Evolutionary conservation across 2,888 invertebrate genomes (phyloP).

Genomic region (Drosophila affinis): DNA sequence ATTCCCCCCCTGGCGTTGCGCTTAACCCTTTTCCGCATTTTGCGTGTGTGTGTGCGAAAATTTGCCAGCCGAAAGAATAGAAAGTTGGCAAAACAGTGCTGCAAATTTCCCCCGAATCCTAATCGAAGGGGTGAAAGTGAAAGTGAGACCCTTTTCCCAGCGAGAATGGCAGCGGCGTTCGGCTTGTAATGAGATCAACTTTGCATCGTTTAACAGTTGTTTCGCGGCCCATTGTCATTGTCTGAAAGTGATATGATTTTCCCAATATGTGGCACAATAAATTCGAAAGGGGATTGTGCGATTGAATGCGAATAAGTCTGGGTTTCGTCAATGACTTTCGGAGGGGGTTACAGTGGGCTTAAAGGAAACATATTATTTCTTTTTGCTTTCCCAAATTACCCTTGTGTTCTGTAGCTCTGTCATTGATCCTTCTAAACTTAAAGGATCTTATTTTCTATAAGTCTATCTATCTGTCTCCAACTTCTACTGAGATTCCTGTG

Average conservation of each 20-base stretch:
- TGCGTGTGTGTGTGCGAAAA: constrained; percentile 49
- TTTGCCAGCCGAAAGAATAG: constrained; percentile 52
- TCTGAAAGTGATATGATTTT: constrained; percentile 12
- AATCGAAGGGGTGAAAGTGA: constrained; percentile 21
- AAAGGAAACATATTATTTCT: no score
- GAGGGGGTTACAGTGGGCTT: background rate
- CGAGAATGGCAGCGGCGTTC: background rate
- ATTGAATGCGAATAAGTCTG: constrained; percentile 19
- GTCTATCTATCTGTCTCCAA: no score
- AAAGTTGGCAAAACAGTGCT: constrained; percentile 64
- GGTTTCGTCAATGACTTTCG: constrained; percentile 12
- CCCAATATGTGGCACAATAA: constrained; percentile 29
- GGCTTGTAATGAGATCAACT: constrained; percentile 41
- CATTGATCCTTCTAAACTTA: no score
- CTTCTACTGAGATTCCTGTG: no score
- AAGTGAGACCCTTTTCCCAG: constrained; percentile 24
- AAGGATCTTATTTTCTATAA: no score
- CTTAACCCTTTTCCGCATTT: constrained; percentile 7
- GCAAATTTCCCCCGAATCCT: background rate
- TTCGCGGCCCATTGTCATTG: constrained; percentile 5
- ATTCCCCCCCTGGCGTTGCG: constrained; percentile 12
- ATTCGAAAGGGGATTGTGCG: constrained; percentile 23
- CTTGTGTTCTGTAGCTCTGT: no score
- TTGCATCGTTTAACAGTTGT: constrained; percentile 27
- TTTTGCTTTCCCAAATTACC: no score